A percentile compares a stretch with the other conserved stretches of the same genome.
phyloP scores from a whole-genome alignment of 2,888 invertebrate species.

The Hanleya hanleyi region DNA sequence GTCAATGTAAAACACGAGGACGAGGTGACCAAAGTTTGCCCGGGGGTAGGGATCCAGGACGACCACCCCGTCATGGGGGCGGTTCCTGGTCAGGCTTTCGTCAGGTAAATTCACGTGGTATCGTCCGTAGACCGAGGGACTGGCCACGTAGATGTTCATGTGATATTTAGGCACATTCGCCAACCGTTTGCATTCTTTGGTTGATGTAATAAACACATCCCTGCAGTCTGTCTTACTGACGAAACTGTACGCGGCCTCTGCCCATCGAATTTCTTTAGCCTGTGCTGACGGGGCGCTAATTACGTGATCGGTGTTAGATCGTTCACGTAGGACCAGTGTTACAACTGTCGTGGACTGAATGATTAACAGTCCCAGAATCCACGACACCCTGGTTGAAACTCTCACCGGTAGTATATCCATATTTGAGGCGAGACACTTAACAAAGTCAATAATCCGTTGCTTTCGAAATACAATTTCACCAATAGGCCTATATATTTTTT shows the following conservation, averaged over 20 bases:
- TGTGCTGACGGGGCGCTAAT: conserved; percentile 10
- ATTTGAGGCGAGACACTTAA: no score
- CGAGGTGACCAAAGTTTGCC: conserved; percentile 76
- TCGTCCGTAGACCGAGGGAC: conserved; percentile 55
- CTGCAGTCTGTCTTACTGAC: conserved; percentile 59
- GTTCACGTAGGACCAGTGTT: no score
- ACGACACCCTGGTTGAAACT: no score
- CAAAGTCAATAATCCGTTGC: no score
- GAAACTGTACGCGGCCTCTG: conserved; percentile 61
- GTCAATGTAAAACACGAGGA: conserved; percentile 75
- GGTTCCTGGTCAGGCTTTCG: conserved; percentile 65
- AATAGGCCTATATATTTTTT: no score
- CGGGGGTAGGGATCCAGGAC: conserved; percentile 75
- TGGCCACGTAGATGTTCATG: conserved; percentile 66
- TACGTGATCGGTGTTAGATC: neutral
- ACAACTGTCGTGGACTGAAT: no score
- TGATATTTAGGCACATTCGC: conserved; percentile 45
- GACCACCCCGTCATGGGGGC: conserved; percentile 73
- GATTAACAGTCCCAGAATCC: no score
- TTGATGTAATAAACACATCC: conserved; percentile 65
- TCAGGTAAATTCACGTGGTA: conserved; percentile 70
- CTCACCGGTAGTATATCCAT: no score
- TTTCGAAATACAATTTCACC: no score
- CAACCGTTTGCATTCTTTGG: conserved; percentile 62
- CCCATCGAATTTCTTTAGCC: conserved; percentile 59